Evolutionary conservation across 2,113 vertebrate species (phyloP).

Genomic region (Atrichornis clamosus): DNA sequence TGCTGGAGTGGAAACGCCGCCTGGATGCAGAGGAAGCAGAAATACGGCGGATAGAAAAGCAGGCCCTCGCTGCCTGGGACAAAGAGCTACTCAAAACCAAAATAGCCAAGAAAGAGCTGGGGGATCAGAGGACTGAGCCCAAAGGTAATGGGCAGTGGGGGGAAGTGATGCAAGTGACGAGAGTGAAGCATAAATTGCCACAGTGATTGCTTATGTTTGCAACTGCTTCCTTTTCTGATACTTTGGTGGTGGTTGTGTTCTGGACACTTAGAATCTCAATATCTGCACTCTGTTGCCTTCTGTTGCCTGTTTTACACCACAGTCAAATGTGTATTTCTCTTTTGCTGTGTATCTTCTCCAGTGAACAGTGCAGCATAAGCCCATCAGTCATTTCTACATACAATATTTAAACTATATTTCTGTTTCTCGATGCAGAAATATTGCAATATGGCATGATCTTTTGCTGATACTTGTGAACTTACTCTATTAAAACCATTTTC

Average conservation of each 20-base stretch:
- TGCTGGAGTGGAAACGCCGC: conserved; percentile 89
- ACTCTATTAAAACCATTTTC: not conserved
- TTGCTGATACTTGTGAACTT: not conserved
- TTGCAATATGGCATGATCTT: not conserved
- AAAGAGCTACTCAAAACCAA: conserved; percentile 74
- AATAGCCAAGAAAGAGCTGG: conserved; percentile 67
- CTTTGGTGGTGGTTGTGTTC: not conserved
- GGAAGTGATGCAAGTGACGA: not conserved
- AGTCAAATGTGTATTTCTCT: not conserved
- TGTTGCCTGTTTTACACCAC: not conserved
- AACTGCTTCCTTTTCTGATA: not conserved
- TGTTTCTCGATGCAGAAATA: not conserved
- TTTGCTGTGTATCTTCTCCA: not conserved
- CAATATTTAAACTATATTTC: not conserved
- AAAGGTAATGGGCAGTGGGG: conserved; percentile 61
- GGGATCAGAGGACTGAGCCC: conserved; percentile 65
- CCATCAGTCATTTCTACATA: not conserved
- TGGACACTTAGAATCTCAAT: not conserved
- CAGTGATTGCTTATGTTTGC: not conserved
- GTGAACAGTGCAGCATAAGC: not conserved
- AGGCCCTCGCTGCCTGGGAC: conserved; percentile 90
- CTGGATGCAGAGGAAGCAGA: conserved; percentile 92
- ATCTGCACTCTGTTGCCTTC: not conserved
- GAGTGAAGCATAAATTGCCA: not conserved
- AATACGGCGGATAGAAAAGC: conserved; percentile 87